Evolutionary conservation across 1,140 invertebrate species (phyloP), one percentile per base, ranked within the genome.

Genomic region (Adelges cooleyi): DNA sequence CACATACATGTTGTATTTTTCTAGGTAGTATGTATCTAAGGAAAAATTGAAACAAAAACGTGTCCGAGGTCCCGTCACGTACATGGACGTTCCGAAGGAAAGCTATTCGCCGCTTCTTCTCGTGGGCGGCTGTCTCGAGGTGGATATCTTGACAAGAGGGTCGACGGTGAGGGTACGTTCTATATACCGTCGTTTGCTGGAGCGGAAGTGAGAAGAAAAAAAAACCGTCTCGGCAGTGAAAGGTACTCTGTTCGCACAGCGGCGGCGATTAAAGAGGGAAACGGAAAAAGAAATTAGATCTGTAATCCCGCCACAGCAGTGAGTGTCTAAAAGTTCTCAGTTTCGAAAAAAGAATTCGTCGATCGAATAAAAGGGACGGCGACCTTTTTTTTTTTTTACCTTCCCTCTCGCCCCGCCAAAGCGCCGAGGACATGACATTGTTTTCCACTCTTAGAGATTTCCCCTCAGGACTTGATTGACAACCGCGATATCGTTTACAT

Each of bases 391-490:
- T 40, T 20, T 51, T 17, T n/a, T 23, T 51, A 23, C 23, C n/a
- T 23, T 36, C 17, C 18, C 0, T 44, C 20, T 65, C 42, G 33
- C 8, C 15, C 5, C 3, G 40, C 11, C 5, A 33, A 33, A 33
- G 29, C 29, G 5, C 29, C 29, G 5, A 33, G 5, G 29, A 33
- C 3, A 44, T 17, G 40, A 62, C 56, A 62, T 62, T 62, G 56
- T 62, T 46, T 62, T 46, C 56, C 56, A 62, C 56, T 62, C 56
- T 62, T 62, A 48, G 38, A 48, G 56, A 62, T 62, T 62, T 62
- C 42, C 40, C 42, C 42, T 62, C 56, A 46, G 5, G 56, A 46
- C 42, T 29, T 33, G 42, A 62, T 62, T 46, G 56, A 62, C 56
- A 62, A 33, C 40, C 40, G 10, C 13, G 40, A 62, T 33, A 62